phyloP scores from a whole-genome alignment of 2,888 invertebrate species.

The Ceratothoa steindachneri region DNA sequence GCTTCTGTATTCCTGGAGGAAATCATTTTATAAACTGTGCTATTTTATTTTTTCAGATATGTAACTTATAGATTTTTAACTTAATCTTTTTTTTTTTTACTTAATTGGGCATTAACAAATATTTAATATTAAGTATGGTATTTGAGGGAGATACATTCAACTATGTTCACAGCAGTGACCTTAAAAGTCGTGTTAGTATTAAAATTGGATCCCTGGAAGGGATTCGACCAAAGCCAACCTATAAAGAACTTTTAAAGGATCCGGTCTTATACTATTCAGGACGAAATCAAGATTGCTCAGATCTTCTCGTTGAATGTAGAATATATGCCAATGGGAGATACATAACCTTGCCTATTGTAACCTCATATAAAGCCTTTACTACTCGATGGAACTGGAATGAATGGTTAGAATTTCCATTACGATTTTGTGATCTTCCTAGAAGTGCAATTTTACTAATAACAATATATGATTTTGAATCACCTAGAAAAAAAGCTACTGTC shows the following conservation, averaged over 20 bases:
- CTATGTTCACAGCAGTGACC: conserved; percentile 43
- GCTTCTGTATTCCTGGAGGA: no score
- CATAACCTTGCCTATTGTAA: conserved; percentile 77
- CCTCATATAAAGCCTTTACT: conserved; percentile 86
- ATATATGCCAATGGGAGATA: conserved; percentile 69
- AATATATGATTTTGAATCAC: conserved; percentile 85
- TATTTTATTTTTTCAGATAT: no score
- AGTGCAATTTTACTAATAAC: conserved; percentile 81
- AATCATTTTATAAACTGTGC: no score
- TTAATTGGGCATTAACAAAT: no score
- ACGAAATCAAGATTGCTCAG: conserved; percentile 72
- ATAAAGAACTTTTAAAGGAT: conserved; percentile 78
- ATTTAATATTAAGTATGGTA: conserved; percentile 20
- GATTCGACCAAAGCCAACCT: conserved; percentile 75
- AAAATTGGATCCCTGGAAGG: conserved; percentile 80
- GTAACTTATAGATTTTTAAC: no score
- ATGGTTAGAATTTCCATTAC: conserved; percentile 86
- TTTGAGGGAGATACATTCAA: conserved; percentile 41
- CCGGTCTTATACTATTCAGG: conserved; percentile 89
- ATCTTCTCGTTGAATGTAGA: conserved; percentile 82
- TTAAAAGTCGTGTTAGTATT: conserved; percentile 37
- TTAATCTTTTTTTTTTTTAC: no score
- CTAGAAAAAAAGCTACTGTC: conserved; percentile 66
- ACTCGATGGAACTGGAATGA: conserved; percentile 97
- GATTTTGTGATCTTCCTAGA: conserved; percentile 84